These are phyloP conservation scores for Drosophila equinoxialis DNA, from an alignment of 1,140 invertebrate genomes.

Conservation along the genomic window DNA sequence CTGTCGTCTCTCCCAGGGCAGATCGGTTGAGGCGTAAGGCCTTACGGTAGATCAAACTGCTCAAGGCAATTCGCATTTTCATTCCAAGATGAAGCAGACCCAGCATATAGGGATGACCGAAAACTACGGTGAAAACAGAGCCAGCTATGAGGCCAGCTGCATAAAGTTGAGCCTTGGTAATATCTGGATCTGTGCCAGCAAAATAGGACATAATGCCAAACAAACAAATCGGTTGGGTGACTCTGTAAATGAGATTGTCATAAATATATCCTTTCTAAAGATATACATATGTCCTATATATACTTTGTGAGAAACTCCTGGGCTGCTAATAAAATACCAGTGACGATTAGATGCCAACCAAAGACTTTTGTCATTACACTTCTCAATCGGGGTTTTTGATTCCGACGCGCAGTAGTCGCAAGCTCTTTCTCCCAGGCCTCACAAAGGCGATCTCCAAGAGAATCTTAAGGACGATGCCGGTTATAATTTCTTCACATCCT, in stretches of 20 bases:
- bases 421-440: slow-evolving; percentile 66
- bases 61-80: slow-evolving; percentile 84
- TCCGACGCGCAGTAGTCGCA: slow-evolving; percentile 29
- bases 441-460: slow-evolving; percentile 62
- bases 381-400: slow-evolving; percentile 50
- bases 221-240: slow-evolving; percentile 65
- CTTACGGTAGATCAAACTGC: slow-evolving; percentile 88
- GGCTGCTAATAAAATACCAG: slow-evolving; percentile 33
- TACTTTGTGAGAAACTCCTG: slow-evolving; percentile 68
- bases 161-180: slow-evolving; percentile 84
- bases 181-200: slow-evolving; percentile 45
- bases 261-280: neutral
- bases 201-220: slow-evolving; percentile 68
- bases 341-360: slow-evolving; percentile 44
- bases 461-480: slow-evolving; percentile 35
- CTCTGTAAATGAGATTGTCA: neutral
- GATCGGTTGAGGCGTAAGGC: slow-evolving; percentile 86
- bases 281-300: neutral
- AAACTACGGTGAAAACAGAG: slow-evolving; percentile 84
- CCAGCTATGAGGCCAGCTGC: slow-evolving; percentile 85
- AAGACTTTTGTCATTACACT: slow-evolving; percentile 55
- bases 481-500: neutral
- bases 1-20: slow-evolving; percentile 89
- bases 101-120: slow-evolving; percentile 86
- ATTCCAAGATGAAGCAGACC: slow-evolving; percentile 83